These are phyloP conservation scores for Neoniphon sammara DNA, from an alignment of 2,797 vertebrate species.

Conservation along the genomic window DNA sequence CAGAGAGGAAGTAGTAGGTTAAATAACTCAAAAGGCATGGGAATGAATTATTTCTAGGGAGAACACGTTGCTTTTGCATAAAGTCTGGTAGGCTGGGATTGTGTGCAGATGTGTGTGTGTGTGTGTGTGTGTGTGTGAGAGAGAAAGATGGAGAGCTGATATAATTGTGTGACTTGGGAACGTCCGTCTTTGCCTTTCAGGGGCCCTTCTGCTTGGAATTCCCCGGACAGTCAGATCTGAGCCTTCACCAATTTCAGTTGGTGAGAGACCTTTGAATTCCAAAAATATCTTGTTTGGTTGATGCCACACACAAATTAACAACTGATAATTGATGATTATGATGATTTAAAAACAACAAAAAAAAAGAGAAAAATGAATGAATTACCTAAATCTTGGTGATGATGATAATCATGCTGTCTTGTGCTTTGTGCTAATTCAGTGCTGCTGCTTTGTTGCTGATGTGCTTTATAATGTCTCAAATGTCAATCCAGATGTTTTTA, in stretches of 20 bases:
- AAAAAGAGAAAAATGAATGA: slow-evolving; percentile 54
- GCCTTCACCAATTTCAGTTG: slow-evolving; percentile 88
- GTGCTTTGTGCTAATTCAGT: slow-evolving; percentile 70
- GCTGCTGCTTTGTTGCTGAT: slow-evolving; percentile 70
- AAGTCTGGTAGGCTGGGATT: slow-evolving; percentile 68
- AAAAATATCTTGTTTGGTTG: slow-evolving; percentile 80
- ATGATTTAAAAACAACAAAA: slow-evolving; percentile 25
- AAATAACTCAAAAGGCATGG: slow-evolving; percentile 75
- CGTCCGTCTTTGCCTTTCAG: slow-evolving; percentile 88
- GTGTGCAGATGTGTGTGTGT: slow-evolving; percentile 45
- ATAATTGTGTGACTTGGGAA: slow-evolving; percentile 87
- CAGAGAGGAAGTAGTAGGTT: slow-evolving; percentile 70
- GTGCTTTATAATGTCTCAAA: slow-evolving; percentile 61
- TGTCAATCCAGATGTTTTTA: slow-evolving; percentile 42
- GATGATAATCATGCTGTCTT: slow-evolving; percentile 66
- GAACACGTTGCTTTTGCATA: slow-evolving; percentile 76
- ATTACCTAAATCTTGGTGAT: slow-evolving; percentile 64
- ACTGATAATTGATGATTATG: slow-evolving; percentile 69
- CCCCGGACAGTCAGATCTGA: slow-evolving; percentile 87
- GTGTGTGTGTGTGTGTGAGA: slow-evolving; percentile 25
- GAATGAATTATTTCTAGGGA: slow-evolving; percentile 73
- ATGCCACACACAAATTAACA: slow-evolving; percentile 77
- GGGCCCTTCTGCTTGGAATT: slow-evolving; percentile 88
- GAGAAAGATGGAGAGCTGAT: slow-evolving; percentile 74
- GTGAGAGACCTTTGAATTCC: slow-evolving; percentile 86